phyloP scores from a whole-genome alignment of 2,797 vertebrate species.

The Tapera naevia region DNA sequence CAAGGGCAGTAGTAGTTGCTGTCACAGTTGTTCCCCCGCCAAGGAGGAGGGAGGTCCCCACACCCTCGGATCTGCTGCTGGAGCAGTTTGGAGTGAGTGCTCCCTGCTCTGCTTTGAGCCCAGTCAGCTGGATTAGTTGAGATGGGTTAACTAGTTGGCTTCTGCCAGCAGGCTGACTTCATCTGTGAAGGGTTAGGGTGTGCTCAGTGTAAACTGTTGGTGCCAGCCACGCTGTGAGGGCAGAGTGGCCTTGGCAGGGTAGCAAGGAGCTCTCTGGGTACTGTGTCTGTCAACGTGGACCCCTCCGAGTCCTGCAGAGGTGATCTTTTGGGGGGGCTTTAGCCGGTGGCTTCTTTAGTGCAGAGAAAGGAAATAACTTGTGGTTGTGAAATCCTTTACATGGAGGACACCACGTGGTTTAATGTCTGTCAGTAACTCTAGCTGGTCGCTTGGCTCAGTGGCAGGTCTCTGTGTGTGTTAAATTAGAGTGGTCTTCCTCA shows the following conservation, averaged over 20 bases:
- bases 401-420: not conserved
- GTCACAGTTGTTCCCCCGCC: not conserved
- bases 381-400: not conserved
- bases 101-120: not conserved
- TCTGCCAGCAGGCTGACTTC: not conserved
- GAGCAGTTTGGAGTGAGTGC: not conserved
- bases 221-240: not conserved
- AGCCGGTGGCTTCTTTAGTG: too few species aligned
- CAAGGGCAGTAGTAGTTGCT: not conserved
- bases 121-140: constrained; percentile 13
- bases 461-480: not conserved
- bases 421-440: not conserved
- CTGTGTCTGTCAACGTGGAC: rapidly evolving
- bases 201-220: not conserved
- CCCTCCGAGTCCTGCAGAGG: not conserved
- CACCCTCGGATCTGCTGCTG: constrained; percentile 6
- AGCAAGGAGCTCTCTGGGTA: not conserved
- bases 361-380: not conserved
- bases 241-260: not conserved
- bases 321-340: not conserved
- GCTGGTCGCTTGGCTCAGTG: not conserved
- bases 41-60: constrained; percentile 27
- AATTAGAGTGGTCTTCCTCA: not conserved
- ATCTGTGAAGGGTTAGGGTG: not conserved
- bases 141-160: not conserved